phyloP scores from a whole-genome alignment of 2,888 invertebrate genomes.

The Mallateleia sp. region DNA sequence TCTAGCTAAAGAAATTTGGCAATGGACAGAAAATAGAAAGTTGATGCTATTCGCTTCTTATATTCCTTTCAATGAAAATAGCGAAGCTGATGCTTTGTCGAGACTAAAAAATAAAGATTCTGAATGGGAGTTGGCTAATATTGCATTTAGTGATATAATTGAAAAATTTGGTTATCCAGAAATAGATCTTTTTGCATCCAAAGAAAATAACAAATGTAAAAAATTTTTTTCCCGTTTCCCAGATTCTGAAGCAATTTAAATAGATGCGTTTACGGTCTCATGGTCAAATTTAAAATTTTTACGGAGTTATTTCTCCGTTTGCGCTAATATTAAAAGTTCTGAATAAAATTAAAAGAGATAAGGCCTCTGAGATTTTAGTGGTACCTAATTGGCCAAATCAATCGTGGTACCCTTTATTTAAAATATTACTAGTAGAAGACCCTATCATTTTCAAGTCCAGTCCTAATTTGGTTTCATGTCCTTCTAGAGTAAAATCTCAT shows the following conservation, averaged over 20 bases:
- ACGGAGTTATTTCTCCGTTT: conserved; percentile 59
- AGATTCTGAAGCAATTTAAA: conserved; percentile 3
- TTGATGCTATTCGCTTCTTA: conserved; percentile 17
- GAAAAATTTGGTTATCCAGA: conserved; percentile 18
- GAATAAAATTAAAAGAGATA: conserved; percentile 58
- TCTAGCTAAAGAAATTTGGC: conserved; percentile 9
- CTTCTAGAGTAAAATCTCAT: too few species aligned
- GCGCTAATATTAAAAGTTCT: conserved; percentile 43
- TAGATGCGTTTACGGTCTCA: conserved; percentile 42
- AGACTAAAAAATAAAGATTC: conserved; percentile 31
- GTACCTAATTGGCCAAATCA: too few species aligned
- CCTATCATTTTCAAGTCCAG: too few species aligned
- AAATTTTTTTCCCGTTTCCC: conserved; percentile 36
- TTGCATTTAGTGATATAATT: conserved; percentile 57
- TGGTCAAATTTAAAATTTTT: conserved; percentile 43
- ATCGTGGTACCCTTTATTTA: too few species aligned
- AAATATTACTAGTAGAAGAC: too few species aligned
- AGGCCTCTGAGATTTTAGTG: too few species aligned
- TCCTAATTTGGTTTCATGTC: too few species aligned
- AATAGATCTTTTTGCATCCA: conserved; percentile 52
- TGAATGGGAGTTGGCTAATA: conserved; percentile 60
- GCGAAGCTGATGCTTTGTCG: too few species aligned
- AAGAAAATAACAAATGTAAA: conserved; percentile 38
- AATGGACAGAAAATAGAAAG: background rate
- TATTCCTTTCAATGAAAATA: conserved; percentile 57